These are phyloP conservation scores for Sminthopsis crassicaudata DNA, from an alignment of 2,113 vertebrate genomes.

Conservation along the genomic window DNA sequence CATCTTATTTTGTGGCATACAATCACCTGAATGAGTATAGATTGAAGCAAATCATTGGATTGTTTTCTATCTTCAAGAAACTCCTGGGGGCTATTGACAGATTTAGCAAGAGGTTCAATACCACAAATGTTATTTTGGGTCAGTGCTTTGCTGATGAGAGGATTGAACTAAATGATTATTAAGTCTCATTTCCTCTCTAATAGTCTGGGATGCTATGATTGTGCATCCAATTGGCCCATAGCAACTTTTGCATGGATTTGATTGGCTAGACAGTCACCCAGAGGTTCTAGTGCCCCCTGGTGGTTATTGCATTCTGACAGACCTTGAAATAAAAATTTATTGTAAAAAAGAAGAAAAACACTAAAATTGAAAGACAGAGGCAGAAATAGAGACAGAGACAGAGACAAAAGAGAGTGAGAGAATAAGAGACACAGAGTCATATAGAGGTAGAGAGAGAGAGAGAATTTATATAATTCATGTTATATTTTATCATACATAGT, in stretches of 20 bases:
- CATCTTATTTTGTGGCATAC: conserved; percentile 17
- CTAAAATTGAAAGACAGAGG: conserved; percentile 16
- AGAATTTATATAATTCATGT: conserved; percentile 36
- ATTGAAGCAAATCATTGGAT: conserved; percentile 26
- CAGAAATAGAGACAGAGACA: neutral
- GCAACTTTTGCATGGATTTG: conserved; percentile 21
- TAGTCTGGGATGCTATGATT: neutral
- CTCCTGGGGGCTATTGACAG: neutral
- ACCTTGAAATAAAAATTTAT: conserved; percentile 26
- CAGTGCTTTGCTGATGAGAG: conserved; percentile 4
- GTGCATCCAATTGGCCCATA: conserved; percentile 37
- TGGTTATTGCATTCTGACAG: conserved; percentile 58
- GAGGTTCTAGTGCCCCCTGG: conserved; percentile 75
- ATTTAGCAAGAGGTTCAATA: neutral
- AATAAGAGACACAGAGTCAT: conserved; percentile 5
- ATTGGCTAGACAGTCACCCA: conserved; percentile 50
- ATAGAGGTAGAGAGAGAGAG: neutral
- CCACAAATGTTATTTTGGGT: neutral
- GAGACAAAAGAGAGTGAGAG: conserved; percentile 13
- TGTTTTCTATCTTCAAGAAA: neutral
- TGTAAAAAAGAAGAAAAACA: conserved; percentile 21
- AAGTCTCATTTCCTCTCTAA: neutral
- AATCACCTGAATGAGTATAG: neutral
- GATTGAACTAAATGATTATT: neutral
- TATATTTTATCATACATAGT: neutral